These are phyloP conservation scores for Cyclura pinguis DNA, from an alignment of 2,797 vertebrate species.

Conservation along the genomic window DNA sequence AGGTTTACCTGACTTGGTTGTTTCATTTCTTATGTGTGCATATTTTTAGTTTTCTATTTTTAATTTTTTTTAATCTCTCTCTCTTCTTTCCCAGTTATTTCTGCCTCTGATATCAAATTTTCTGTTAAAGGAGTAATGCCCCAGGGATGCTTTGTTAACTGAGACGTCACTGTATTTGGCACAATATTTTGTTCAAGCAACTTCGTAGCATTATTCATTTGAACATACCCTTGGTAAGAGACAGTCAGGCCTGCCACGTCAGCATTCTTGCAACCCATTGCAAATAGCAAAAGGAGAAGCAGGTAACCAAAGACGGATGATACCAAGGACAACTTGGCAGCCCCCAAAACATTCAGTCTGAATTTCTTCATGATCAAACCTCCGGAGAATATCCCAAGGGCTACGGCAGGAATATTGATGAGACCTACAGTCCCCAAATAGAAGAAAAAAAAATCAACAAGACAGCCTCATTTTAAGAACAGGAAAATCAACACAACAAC, in stretches of 20 bases:
- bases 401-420: constrained; percentile 96
- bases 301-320: constrained; percentile 91
- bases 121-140: too few relatives aligned
- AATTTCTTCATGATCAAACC: constrained; percentile 93
- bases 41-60: too few relatives aligned
- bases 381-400: constrained; percentile 93
- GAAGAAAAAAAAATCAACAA: constrained; percentile 11
- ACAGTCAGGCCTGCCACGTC: constrained; percentile 90
- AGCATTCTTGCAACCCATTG: constrained; percentile 90
- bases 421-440: constrained; percentile 80
- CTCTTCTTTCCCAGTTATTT: too few relatives aligned
- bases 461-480: neutral
- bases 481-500: constrained; percentile 29
- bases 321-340: constrained; percentile 88
- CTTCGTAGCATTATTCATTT: neutral
- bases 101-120: too few relatives aligned
- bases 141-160: too few relatives aligned
- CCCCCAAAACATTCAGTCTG: constrained; percentile 85
- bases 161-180: neutral
- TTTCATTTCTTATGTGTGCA: too few relatives aligned
- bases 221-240: constrained; percentile 87
- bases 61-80: too few relatives aligned
- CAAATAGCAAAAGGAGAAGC: constrained; percentile 88
- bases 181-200: neutral
- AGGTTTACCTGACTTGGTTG: too few relatives aligned